Evolutionary conservation across 1,140 invertebrate species (phyloP).

Genomic region (Branchinecta lynchi): DNA sequence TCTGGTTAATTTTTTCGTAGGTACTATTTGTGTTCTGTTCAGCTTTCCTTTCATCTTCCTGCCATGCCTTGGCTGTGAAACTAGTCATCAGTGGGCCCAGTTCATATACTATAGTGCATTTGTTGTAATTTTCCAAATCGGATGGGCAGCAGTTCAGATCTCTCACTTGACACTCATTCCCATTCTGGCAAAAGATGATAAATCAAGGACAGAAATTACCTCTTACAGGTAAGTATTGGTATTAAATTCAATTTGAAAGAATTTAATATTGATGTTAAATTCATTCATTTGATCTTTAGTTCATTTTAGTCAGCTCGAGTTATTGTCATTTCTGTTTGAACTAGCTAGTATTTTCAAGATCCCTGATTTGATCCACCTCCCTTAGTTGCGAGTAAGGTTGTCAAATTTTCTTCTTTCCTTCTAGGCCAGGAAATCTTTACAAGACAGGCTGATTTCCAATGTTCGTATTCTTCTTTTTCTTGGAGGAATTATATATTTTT

Average conservation of each 20-base stretch:
- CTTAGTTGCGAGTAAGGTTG: no score
- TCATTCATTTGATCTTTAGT: no score
- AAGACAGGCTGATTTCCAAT: no score
- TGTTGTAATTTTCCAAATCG: slow-evolving; percentile 87
- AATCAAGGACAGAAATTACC: slow-evolving; percentile 57
- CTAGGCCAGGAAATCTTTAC: no score
- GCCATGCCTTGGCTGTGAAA: slow-evolving; percentile 53
- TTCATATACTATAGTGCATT: slow-evolving; percentile 77
- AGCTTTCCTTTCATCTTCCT: slow-evolving; percentile 85
- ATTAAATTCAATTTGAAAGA: background rate
- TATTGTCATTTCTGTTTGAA: slow-evolving; percentile 7
- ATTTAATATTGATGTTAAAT: no score
- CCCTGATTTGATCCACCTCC: no score
- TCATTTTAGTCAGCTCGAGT: background rate
- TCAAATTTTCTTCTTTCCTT: no score
- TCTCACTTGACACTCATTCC: slow-evolving; percentile 67
- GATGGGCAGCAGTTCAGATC: slow-evolving; percentile 88
- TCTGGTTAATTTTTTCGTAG: slow-evolving; percentile 28
- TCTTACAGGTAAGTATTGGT: slow-evolving; percentile 50
- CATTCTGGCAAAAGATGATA: slow-evolving; percentile 30
- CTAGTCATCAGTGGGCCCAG: slow-evolving; percentile 47
- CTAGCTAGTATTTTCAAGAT: no score
- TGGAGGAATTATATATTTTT: no score
- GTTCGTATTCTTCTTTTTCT: no score
- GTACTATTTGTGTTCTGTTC: slow-evolving; percentile 55